Percentiles rank a stretch among this genome's conserved stretches.
These are phyloP conservation scores for Orchestia grillus DNA, from an alignment of 1,140 invertebrate species.

Conservation along the genomic window DNA sequence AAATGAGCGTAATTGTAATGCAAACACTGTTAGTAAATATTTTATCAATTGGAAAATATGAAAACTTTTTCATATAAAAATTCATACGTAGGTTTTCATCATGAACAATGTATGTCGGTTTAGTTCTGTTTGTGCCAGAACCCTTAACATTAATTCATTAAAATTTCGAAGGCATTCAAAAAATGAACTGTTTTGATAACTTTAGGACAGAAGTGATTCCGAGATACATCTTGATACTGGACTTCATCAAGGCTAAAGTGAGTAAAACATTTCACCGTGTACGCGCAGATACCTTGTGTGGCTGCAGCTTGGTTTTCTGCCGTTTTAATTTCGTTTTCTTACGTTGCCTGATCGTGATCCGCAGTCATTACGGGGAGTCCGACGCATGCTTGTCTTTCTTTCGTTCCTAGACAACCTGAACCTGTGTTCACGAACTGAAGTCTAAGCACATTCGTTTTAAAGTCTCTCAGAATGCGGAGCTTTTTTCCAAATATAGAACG, in stretches of 20 bases:
- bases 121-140: no score
- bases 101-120: no score
- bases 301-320: not conserved
- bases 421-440: not conserved
- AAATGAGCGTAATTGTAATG: no score
- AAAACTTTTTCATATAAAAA: no score
- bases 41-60: no score
- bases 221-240: no score
- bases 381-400: not conserved
- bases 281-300: not conserved
- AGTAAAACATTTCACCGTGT: not conserved
- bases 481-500: not conserved
- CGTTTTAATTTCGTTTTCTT: not conserved
- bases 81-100: no score
- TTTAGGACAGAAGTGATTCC: no score
- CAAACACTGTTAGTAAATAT: no score
- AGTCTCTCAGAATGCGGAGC: not conserved
- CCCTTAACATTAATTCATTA: no score
- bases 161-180: no score
- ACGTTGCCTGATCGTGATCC: not conserved
- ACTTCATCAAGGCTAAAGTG: not conserved
- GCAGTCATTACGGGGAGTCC: not conserved
- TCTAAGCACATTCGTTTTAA: not conserved
- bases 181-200: no score
- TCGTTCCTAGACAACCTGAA: not conserved